These are phyloP conservation scores for Homarus gammarus DNA, from an alignment of 2,888 invertebrate genomes.

Conservation along the genomic window DNA sequence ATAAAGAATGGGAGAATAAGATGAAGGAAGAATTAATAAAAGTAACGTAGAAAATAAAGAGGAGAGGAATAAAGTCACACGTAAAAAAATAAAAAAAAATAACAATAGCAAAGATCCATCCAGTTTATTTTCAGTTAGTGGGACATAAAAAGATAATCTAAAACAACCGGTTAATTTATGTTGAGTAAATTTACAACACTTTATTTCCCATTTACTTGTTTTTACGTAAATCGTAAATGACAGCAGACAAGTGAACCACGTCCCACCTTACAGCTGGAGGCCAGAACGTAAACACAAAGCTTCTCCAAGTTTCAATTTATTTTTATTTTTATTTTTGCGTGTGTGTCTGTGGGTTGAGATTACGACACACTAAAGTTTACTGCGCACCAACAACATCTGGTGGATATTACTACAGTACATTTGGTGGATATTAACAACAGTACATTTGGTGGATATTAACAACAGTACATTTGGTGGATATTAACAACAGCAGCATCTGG, in stretches of 20 bases:
- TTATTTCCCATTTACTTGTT: background rate
- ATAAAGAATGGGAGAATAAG: too few relatives aligned
- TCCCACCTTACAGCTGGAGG: background rate
- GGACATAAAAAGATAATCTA: background rate
- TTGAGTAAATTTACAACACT: background rate
- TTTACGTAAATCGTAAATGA: background rate
- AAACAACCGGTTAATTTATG: background rate
- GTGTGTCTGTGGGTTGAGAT: slow-evolving; percentile 4
- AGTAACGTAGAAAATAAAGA: background rate
- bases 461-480: background rate
- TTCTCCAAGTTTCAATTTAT: background rate
- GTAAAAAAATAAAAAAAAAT: background rate
- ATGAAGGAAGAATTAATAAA: background rate
- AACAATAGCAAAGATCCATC: too few relatives aligned
- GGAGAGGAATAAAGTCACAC: slow-evolving; percentile 24
- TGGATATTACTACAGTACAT: background rate
- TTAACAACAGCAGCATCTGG: background rate
- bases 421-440: background rate
- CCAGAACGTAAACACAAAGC: background rate
- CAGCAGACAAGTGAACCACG: background rate
- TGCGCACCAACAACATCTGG: background rate
- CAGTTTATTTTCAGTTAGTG: too few relatives aligned
- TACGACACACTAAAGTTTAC: background rate
- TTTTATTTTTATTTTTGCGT: too few relatives aligned
- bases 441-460: background rate